Conservation (phyloP, 2,797 vertebrate genomes). For the Pelochelys cantorii region DNA sequence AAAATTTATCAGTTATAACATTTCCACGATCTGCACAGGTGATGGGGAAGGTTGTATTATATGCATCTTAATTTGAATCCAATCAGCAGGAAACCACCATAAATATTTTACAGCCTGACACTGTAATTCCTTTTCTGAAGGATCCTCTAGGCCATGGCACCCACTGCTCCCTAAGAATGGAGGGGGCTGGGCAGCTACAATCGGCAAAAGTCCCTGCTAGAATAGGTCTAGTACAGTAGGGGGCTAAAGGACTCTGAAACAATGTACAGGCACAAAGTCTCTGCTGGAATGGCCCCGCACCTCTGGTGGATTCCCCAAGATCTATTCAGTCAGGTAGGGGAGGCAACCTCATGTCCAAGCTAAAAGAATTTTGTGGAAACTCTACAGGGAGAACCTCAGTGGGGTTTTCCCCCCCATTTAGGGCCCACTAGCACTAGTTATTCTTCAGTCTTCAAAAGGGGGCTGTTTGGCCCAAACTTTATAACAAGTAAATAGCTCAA, state of each 20-base stretch:
- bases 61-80: not conserved
- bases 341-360: not conserved
- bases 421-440: not conserved
- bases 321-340: not conserved
- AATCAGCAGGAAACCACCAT: fast-evolving
- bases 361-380: not conserved
- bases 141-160: not conserved
- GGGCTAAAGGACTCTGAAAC: not conserved
- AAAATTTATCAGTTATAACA: not conserved
- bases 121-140: not conserved
- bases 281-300: not conserved
- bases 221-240: not conserved
- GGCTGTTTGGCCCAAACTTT: not conserved
- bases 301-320: not conserved
- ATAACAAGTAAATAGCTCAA: not conserved
- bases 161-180: not conserved
- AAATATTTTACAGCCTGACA: not conserved
- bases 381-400: not conserved
- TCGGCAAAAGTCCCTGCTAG: not conserved
- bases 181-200: not conserved
- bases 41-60: not conserved
- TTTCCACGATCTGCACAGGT: not conserved
- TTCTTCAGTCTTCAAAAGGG: not conserved
- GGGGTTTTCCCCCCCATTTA: not conserved
- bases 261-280: not conserved